A percentile compares a stretch with the other conserved stretches of the same genome.
Conservation (phyloP, 2,888 invertebrate species). For the Tenthredo livida region DNA sequence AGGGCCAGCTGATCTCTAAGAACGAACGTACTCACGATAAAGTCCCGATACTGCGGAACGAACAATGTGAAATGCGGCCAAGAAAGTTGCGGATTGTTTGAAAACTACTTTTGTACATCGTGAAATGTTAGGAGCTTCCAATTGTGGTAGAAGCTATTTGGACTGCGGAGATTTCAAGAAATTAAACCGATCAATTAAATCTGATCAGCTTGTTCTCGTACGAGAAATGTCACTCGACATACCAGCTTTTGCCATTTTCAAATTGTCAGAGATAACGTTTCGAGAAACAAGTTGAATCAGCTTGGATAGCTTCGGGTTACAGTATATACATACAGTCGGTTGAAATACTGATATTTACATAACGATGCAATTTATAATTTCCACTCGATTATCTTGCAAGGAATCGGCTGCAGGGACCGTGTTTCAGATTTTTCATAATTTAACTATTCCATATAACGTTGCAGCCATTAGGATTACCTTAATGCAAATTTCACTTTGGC, state of each 20-base stretch:
- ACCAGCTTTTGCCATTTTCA: neutral
- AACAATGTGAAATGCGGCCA: neutral
- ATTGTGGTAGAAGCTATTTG: neutral
- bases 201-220: neutral
- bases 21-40: neutral
- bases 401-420: neutral
- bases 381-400: neutral
- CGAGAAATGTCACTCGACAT: neutral
- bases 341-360: slow-evolving; percentile 8
- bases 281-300: neutral
- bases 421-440: slow-evolving; percentile 10
- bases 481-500: slow-evolving; percentile 15
- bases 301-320: neutral
- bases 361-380: slow-evolving; percentile 19
- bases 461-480: neutral
- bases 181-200: neutral
- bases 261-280: neutral
- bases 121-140: neutral
- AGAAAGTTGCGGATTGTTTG: neutral
- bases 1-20: neutral
- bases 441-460: neutral
- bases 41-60: neutral
- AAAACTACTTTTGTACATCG: neutral
- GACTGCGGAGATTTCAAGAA: neutral
- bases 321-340: neutral